Evolutionary conservation across 2,113 vertebrate species (phyloP).

Genomic region (Caranx ignobilis): DNA sequence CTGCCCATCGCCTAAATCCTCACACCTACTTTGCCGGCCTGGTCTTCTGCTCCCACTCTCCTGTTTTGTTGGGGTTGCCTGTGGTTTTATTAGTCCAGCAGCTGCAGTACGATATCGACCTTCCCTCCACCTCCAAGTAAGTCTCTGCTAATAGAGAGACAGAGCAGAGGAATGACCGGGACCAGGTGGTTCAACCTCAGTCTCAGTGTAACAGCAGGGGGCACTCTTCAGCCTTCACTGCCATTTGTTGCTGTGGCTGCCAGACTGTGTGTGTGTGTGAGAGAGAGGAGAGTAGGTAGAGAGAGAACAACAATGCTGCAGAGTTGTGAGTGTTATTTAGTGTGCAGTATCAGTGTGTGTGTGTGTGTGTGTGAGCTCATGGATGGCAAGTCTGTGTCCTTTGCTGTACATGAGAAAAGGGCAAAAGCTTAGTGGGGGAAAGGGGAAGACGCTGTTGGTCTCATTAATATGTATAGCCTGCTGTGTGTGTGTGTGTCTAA

Average conservation of each 20-base stretch:
- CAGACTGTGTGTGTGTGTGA: slow-evolving; percentile 33
- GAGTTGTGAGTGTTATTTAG: slow-evolving; percentile 47
- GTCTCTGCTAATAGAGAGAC: slow-evolving; percentile 71
- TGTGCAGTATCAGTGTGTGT: slow-evolving; percentile 38
- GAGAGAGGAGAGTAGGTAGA: slow-evolving; percentile 30
- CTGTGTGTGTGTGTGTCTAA: slow-evolving; percentile 38
- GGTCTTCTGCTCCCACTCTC: slow-evolving; percentile 20
- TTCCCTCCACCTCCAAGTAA: slow-evolving; percentile 60
- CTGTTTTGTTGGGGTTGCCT: slow-evolving; percentile 39
- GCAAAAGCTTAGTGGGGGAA: slow-evolving; percentile 63
- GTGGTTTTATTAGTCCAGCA: slow-evolving; percentile 70
- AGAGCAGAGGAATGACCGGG: slow-evolving; percentile 36
- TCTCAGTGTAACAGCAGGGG: slow-evolving; percentile 73
- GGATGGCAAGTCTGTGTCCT: slow-evolving; percentile 73
- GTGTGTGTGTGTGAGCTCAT: slow-evolving; percentile 55
- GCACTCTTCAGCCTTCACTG: slow-evolving; percentile 78
- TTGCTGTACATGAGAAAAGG: slow-evolving; percentile 77
- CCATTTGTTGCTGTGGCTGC: slow-evolving; percentile 62
- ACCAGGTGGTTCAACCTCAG: slow-evolving; percentile 55
- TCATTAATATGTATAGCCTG: slow-evolving; percentile 79
- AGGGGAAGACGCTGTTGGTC: slow-evolving; percentile 61
- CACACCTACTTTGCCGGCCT: slow-evolving; percentile 17
- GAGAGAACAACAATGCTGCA: slow-evolving; percentile 53
- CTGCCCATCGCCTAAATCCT: slow-evolving; percentile 32
- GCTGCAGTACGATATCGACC: slow-evolving; percentile 62